Conservation (phyloP, 2,113 vertebrate species). For the Pardalotus punctatus region DNA sequence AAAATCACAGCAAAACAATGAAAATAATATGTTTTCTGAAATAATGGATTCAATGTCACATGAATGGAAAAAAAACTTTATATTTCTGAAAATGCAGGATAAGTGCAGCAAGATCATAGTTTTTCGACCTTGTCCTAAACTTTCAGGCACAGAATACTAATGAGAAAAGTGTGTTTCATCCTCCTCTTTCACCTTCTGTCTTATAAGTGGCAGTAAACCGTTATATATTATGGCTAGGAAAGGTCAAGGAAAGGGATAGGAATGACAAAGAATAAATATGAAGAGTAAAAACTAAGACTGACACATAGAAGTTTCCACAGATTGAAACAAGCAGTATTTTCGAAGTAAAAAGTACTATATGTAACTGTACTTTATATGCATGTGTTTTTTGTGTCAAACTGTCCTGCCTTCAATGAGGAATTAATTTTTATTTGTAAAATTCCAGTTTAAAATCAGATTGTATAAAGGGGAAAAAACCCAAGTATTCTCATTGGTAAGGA, state of each 20-base stretch:
- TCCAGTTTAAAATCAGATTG: not conserved
- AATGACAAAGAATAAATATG: not conserved
- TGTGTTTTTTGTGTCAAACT: not conserved
- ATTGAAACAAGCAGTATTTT: not conserved
- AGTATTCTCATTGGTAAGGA: not conserved
- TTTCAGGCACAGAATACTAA: not conserved
- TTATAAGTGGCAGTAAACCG: not conserved
- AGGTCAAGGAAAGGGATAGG: not conserved
- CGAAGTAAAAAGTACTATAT: not conserved
- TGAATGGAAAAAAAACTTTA: not conserved
- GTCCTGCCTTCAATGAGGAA: not conserved
- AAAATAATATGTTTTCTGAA: not conserved
- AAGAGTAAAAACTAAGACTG: not conserved
- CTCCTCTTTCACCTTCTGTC: not conserved
- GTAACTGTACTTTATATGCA: not conserved
- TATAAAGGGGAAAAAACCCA: not conserved
- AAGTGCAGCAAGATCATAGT: not conserved
- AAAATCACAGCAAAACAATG: not conserved
- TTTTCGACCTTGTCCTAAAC: conserved; percentile 5
- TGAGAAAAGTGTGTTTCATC: not conserved
- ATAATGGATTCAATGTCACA: not conserved
- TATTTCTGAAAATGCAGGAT: not conserved
- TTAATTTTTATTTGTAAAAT: not conserved
- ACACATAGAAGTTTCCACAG: not conserved
- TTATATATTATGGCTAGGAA: not conserved